These are phyloP conservation scores for Haliclona indistincta DNA, from an alignment of 37 sponge, comb jelly and placozoan genomes.

Conservation along the genomic window DNA sequence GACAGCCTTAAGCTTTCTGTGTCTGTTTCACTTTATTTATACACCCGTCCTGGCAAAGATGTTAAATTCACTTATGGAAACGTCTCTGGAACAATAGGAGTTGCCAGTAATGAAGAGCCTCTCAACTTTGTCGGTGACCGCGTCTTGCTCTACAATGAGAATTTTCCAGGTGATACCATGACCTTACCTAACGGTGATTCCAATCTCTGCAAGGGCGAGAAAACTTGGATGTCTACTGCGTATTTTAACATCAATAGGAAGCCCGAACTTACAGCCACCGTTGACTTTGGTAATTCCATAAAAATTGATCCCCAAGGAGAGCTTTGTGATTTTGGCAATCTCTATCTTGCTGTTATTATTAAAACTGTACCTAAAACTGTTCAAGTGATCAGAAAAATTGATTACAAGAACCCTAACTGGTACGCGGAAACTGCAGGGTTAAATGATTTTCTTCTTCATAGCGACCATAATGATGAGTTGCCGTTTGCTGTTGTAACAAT, in stretches of 20 bases:
- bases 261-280: not conserved
- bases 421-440: no score
- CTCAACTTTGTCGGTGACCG: constrained; percentile 22
- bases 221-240: constrained; percentile 9
- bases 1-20: constrained; percentile 2
- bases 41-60: not conserved
- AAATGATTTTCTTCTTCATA: not conserved
- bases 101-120: constrained; percentile 13
- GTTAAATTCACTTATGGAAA: constrained; percentile 23
- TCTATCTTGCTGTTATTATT: constrained; percentile 7
- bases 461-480: not conserved
- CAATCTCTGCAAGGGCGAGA: not conserved
- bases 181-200: not conserved
- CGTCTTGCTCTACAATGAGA: not conserved
- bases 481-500: not conserved
- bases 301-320: not conserved
- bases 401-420: no score
- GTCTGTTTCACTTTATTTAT: constrained; percentile 10
- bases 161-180: not conserved
- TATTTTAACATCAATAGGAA: constrained; percentile 1
- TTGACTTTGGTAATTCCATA: constrained; percentile 39
- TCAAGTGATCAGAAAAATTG: not conserved
- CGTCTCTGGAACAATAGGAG: constrained; percentile 43
- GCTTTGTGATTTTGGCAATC: not conserved
- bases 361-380: no score